Base-by-base conservation (phyloP, 2,797 vertebrate species). In the Hydrophis major region DNA sequence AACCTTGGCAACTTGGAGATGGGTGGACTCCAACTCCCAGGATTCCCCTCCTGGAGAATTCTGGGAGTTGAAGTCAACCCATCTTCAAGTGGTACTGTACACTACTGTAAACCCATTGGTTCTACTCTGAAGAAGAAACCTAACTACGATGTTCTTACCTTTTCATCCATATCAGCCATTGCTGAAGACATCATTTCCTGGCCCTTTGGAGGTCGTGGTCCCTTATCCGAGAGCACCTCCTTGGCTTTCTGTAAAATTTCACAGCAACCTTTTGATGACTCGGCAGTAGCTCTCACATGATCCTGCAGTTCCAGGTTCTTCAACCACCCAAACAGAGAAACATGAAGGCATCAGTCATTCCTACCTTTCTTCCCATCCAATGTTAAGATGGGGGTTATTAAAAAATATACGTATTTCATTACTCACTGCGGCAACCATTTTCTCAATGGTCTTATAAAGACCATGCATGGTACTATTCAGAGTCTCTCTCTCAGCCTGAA, bases 261-360 rank as follows among this genome's bases (percentile, higher is more conserved):
- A 12, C 10, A 37, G 69, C 69, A 28, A 57, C 32, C 69, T 83
- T 57, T 83, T 0, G 32, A 59, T 57, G n/a, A 59, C 25, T 37
- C 10, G 2, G 32, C 16, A 47, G 66, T 56, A 1, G 53, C 69
- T 28, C 55, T 83, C 13, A 90, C 4, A 0, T 59, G 25, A 8
- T 47, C 32, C 18, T 90, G 90, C 55, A 90, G 37, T 78, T 90
- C 90, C 69, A 83, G 10, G 66, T 90, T 90, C 90, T 90, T 83
- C 11, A 90, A 69, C 25, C 22, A 59, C 10, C 27, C 0, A 4
- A 27, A 78, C 8, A 90, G 25, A 57, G 25, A 90, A 59, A 59
- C 3, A 25, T 16, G 6, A 88, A 88, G 20, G 16, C n/a, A 37
- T 22, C 11, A 47, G 88, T 42, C 4, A 55, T 12, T 13, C 42